phyloP scores from a whole-genome alignment of 2,888 invertebrate genomes.

The Philereme transversata region DNA sequence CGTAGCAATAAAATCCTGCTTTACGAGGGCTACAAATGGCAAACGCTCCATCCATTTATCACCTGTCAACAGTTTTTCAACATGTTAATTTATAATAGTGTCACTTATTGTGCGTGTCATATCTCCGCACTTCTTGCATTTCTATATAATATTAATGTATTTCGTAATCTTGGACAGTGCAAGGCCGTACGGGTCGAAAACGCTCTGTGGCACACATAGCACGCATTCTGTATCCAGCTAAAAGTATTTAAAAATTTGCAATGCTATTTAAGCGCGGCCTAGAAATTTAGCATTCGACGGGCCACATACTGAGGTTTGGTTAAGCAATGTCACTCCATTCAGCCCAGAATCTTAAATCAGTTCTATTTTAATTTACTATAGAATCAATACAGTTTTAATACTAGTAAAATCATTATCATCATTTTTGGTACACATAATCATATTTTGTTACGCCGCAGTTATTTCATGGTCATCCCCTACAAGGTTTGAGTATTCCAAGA shows the following conservation, averaged over 20 bases:
- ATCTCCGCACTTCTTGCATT: conserved; percentile 37
- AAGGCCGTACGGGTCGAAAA: conserved; percentile 42
- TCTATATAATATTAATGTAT: conserved; percentile 32
- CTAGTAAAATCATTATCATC: too few species aligned
- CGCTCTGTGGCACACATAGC: conserved; percentile 46
- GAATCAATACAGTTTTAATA: too few species aligned
- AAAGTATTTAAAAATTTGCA: conserved; percentile 60
- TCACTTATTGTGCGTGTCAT: conserved; percentile 35
- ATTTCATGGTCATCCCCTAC: too few species aligned
- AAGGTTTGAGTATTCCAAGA: too few species aligned
- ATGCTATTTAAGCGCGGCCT: conserved; percentile 63
- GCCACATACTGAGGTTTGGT: conserved; percentile 43
- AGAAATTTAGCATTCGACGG: conserved; percentile 60
- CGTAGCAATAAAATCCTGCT: conserved; percentile 17
- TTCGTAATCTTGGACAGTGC: conserved; percentile 42
- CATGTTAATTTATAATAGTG: conserved; percentile 22
- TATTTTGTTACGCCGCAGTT: too few species aligned
- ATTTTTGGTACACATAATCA: too few species aligned
- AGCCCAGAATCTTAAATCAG: background rate
- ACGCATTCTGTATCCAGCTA: conserved; percentile 44
- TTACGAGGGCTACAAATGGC: conserved; percentile 16
- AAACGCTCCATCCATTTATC: conserved; percentile 15
- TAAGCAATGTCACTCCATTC: conserved; percentile 9
- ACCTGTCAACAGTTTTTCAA: conserved; percentile 18
- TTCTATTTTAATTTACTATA: background rate